Base-by-base conservation (phyloP, 2,797 vertebrate species). In the Neosilurus mollespiculum region DNA sequence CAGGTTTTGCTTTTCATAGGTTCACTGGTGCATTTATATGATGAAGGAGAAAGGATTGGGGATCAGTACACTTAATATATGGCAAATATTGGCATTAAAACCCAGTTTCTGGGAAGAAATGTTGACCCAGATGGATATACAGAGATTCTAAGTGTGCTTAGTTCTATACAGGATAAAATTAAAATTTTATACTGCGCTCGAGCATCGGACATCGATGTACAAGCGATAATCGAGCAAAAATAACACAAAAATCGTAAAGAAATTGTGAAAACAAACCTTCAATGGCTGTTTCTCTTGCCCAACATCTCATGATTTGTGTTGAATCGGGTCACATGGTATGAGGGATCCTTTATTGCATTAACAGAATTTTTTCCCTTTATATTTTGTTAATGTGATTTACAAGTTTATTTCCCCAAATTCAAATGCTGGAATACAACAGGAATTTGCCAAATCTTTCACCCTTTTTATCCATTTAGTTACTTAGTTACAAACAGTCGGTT, bases 1-100 rank as follows among this genome's bases (percentile, higher is more conserved):
- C 61, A 72, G 51, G 22, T 73, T 66, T 30, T 14, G 16, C 30
- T 62, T 37, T 30, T 34, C 10, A 9, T n/a, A 61, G 18, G 53
- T 43, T 26, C 8, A 9, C 34, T 3, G 0, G 4, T 30, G 26
- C 12, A 9, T 43, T 81, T 78, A 43, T 75, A 20, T 43, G 43
- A 14, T 2, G 10, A 26, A 83, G 5, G 53, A 30, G 51, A 54
- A 75, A 18, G 18, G 64, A 77, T 26, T 43, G 4, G 43, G 22
- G 65, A 83, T 83, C 73, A 70, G 73, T n/a, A 30, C 22, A 22
- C 16, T 77, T 72, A 54, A 20, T 82, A 37, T 71, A 65, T 34
- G 62, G 24, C 12, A 43, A 37, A 64, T 58, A 30, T 65, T 79
- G 43, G 77, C 67, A 73, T 80, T 65, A 14, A 76, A 53, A 30